These are phyloP conservation scores for Aspiorhynchus laticeps DNA, from an alignment of 2,113 vertebrate species.

Conservation along the genomic window DNA sequence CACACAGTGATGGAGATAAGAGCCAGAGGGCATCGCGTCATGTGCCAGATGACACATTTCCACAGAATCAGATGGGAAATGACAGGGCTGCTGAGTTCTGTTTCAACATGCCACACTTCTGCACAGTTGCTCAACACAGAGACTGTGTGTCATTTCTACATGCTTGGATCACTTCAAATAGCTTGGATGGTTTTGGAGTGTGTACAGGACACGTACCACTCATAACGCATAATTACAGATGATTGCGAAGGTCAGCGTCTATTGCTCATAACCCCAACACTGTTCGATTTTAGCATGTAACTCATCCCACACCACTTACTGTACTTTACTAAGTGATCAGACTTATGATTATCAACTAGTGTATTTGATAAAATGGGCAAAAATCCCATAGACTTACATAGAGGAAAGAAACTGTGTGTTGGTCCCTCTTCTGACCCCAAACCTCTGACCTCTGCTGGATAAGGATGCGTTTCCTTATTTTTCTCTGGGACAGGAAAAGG, in stretches of 20 bases:
- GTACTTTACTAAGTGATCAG: not conserved
- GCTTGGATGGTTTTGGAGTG: not conserved
- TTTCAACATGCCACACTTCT: conserved; percentile 55
- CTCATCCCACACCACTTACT: not conserved
- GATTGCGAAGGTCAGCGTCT: not conserved
- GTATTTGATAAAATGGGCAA: not conserved
- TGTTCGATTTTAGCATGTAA: not conserved
- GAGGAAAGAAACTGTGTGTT: not conserved
- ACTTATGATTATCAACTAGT: not conserved
- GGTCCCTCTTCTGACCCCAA: conserved; percentile 43
- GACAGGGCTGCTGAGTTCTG: conserved; percentile 50
- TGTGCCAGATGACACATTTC: conserved; percentile 42
- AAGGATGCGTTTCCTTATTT: conserved; percentile 72
- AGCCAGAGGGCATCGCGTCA: not conserved
- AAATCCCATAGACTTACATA: not conserved
- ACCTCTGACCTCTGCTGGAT: conserved; percentile 72
- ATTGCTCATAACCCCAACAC: not conserved
- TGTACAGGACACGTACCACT: not conserved
- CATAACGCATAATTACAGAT: not conserved
- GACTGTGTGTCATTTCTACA: not conserved
- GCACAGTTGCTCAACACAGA: conserved; percentile 53
- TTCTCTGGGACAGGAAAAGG: conserved; percentile 70
- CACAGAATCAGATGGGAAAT: conserved; percentile 46
- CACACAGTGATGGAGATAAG: not conserved
- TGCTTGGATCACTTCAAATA: conserved; percentile 12